A percentile compares a stretch with the other conserved stretches of the same genome.
Conservation (phyloP, 2,888 invertebrate species). For the Mimachlamys varia region DNA sequence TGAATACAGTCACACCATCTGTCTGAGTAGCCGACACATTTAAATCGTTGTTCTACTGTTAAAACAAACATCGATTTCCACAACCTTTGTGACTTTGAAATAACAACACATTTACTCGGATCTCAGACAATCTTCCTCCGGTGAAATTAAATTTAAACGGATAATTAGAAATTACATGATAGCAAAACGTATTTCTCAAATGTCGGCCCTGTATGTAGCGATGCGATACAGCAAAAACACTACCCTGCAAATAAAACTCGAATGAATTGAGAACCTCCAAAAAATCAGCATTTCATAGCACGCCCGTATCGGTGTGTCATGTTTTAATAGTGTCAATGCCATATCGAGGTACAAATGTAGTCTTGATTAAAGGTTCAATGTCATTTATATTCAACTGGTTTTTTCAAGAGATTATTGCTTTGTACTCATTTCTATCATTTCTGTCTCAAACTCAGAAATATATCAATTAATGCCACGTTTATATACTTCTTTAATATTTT, state of each 20-base stretch:
- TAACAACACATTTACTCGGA: background rate
- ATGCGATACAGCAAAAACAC: background rate
- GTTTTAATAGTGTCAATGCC: background rate
- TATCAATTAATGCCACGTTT: background rate
- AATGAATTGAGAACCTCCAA: background rate
- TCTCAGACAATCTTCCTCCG: constrained; percentile 19
- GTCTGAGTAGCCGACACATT: background rate
- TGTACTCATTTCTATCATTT: background rate
- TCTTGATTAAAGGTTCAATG: background rate
- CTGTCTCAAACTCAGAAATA: background rate
- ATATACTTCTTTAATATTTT: too few species aligned
- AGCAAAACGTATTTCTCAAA: background rate
- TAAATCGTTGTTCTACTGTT: background rate
- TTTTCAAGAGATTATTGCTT: background rate
- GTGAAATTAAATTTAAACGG: background rate
- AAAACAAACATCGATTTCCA: background rate
- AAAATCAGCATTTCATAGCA: background rate
- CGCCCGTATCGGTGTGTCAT: background rate
- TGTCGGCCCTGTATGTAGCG: background rate
- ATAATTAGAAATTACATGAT: background rate
- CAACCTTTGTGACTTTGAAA: background rate
- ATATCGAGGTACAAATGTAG: background rate
- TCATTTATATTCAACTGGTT: background rate
- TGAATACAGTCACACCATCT: background rate
- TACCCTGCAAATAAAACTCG: background rate